Conservation (phyloP, 1,140 invertebrate genomes). For the Bilobella aurantiaca region DNA sequence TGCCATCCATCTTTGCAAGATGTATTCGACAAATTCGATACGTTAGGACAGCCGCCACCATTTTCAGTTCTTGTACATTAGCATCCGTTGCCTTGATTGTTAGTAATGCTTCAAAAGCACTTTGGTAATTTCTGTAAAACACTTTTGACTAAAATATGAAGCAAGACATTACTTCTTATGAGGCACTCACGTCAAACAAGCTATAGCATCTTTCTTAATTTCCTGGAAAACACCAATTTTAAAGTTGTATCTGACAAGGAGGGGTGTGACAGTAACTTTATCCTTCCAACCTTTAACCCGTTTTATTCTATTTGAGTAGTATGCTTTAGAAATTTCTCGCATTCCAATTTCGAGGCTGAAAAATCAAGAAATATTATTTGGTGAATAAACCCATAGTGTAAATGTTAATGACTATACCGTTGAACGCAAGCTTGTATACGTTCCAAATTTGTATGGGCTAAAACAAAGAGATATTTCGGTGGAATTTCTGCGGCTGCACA, state of each 20-base stretch:
- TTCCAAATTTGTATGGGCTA: slow-evolving; percentile 47
- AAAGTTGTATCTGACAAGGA: slow-evolving; percentile 91
- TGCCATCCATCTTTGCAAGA: slow-evolving; percentile 41
- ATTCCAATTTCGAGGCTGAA: slow-evolving; percentile 80
- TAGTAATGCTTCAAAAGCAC: slow-evolving; percentile 62
- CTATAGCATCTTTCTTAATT: slow-evolving; percentile 74
- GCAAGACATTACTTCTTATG: too few species aligned
- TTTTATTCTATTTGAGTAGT: slow-evolving; percentile 81
- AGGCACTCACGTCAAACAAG: slow-evolving; percentile 50
- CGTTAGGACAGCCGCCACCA: slow-evolving; percentile 86
- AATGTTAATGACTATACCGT: slow-evolving; percentile 21
- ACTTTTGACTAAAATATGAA: too few species aligned
- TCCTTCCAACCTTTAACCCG: slow-evolving; percentile 63
- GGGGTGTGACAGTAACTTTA: slow-evolving; percentile 77
- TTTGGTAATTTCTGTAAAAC: slow-evolving; percentile 71
- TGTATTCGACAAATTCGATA: slow-evolving; percentile 87
- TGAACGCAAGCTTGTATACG: slow-evolving; percentile 29
- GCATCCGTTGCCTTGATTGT: slow-evolving; percentile 58
- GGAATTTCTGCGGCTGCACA: slow-evolving; percentile 83
- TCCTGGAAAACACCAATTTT: slow-evolving; percentile 96
- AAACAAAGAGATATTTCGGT: slow-evolving; percentile 80
- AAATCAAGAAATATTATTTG: background rate
- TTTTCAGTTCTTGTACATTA: slow-evolving; percentile 86
- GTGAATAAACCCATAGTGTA: background rate
- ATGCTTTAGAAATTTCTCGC: slow-evolving; percentile 79